Evolutionary conservation across 2,888 invertebrate species (phyloP).

Genomic region (Chironomus riparius): DNA sequence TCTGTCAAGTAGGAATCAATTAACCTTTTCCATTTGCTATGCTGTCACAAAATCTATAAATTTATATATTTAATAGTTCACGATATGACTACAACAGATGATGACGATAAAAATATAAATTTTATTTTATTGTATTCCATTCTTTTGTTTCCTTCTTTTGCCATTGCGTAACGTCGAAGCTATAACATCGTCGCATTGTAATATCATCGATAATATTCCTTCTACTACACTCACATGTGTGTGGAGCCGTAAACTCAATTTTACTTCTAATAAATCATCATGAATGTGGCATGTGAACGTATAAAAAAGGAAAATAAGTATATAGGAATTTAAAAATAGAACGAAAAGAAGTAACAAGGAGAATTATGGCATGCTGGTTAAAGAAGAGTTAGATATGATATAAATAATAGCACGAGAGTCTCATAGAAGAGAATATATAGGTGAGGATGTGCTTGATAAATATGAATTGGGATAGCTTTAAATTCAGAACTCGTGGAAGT

Average conservation of each 20-base stretch:
- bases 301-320: not conserved
- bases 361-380: too few relatives aligned
- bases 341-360: not conserved
- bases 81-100: not conserved
- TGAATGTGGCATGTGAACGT: not conserved
- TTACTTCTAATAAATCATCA: not conserved
- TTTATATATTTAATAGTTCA: not conserved
- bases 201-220: not conserved
- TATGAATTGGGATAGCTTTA: too few relatives aligned
- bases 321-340: not conserved
- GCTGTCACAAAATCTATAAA: not conserved
- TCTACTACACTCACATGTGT: not conserved
- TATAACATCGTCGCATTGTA: not conserved
- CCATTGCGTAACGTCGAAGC: too few relatives aligned
- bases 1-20: not conserved
- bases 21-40: not conserved
- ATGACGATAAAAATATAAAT: not conserved
- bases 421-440: too few relatives aligned
- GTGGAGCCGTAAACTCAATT: not conserved
- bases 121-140: too few relatives aligned
- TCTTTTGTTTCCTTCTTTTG: too few relatives aligned
- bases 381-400: too few relatives aligned
- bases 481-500: too few relatives aligned
- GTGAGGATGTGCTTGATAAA: too few relatives aligned
- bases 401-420: too few relatives aligned